Percentiles rank a stretch among this genome's conserved stretches.
Conservation (phyloP, 2,113 vertebrate species). For the Gopherus flavomarginatus region DNA sequence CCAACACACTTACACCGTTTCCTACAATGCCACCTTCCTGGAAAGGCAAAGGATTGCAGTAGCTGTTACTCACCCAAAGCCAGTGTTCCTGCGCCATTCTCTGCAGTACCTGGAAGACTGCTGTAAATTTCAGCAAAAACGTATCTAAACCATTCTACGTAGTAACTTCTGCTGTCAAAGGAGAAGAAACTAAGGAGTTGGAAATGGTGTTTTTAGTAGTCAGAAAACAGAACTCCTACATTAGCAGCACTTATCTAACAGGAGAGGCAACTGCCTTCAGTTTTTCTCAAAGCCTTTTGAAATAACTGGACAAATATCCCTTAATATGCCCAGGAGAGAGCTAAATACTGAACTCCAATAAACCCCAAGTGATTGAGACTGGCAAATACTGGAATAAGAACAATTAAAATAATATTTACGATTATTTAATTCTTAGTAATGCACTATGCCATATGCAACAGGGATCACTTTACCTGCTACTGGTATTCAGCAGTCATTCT, state of each 20-base stretch:
- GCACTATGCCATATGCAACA: background rate
- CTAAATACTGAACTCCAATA: background rate
- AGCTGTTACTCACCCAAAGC: background rate
- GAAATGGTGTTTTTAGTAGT: slow-evolving; percentile 68
- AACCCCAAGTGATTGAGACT: background rate
- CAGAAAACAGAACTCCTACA: slow-evolving; percentile 64
- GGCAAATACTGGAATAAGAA: slow-evolving; percentile 36
- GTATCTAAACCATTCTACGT: background rate
- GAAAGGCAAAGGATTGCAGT: background rate
- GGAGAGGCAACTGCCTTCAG: slow-evolving; percentile 64
- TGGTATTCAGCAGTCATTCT: slow-evolving; percentile 40
- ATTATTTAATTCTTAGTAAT: slow-evolving; percentile 31
- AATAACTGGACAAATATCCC: slow-evolving; percentile 45
- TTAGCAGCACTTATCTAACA: slow-evolving; percentile 54
- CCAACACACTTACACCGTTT: background rate
- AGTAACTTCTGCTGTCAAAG: slow-evolving; percentile 59
- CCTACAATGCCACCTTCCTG: background rate
- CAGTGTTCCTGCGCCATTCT: background rate
- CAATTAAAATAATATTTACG: slow-evolving; percentile 6
- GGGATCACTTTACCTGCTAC: slow-evolving; percentile 30
- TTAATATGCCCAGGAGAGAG: slow-evolving; percentile 4
- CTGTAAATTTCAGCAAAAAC: slow-evolving; percentile 15
- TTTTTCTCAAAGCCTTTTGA: slow-evolving; percentile 63
- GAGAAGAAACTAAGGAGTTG: slow-evolving; percentile 52
- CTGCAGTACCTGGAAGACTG: background rate